Evolutionary conservation across 2,113 vertebrate species (phyloP), one percentile per base, ranked within the genome.

Genomic region (Callospermophilus lateralis): DNA sequence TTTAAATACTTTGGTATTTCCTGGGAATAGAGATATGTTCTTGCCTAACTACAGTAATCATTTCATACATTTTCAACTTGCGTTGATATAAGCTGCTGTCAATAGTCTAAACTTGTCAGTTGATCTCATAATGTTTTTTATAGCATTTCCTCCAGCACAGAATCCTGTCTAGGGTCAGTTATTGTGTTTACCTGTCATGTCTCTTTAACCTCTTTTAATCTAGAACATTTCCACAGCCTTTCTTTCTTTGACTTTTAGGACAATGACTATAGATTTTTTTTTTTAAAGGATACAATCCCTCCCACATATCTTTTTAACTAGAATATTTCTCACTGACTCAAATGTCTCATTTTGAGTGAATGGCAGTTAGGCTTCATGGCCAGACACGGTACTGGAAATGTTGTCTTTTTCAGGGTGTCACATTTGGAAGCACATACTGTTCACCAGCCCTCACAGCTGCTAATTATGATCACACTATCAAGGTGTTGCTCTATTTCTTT

Each of bases 171-270:
- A 78, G 19, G 68, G 13, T 37, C 30, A 65, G 39, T 22, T 48
- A 19, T 45, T 91, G 37, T 30, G 7, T 73, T 65, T 73, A 48
- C 22, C n/a, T 74, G 58, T 85, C 48, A 39, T 20, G 28, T 55
- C 45, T 88, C 61, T 70, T 70, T 68, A 88, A 5, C 30, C 5
- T 65, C 51, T 88, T 87, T 91, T 93, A 34, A 48, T 67, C 4
- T 37, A 13, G 39, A 77, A 77, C 45, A 78, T 89, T 92, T 45
- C 42, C 53, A 90, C 9, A 79, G 65, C 17, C 37, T 63, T 74
- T 67, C 74, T 15, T 70, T 70, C 17, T 76, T 79, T 85, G 28
- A 90, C 72, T 93, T 84, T 96, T 63, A 84, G 77, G 80, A 76
- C 65, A 68, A 39, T 88, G 70, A 51, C 45, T 45, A 45, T 45